phyloP scores from a whole-genome alignment of 2,888 invertebrate species.

The Pseudococcus longispinus region DNA sequence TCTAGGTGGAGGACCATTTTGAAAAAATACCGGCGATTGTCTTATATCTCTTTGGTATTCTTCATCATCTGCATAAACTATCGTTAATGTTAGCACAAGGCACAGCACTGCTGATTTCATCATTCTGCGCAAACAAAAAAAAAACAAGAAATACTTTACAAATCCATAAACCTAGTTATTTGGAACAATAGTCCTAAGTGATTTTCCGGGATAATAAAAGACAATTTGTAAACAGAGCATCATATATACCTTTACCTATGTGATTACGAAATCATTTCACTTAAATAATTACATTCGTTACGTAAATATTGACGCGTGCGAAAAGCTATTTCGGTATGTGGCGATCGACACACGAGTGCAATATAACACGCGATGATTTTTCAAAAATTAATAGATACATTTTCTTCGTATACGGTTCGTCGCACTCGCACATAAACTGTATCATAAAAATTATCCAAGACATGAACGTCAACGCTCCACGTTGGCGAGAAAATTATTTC shows the following conservation, averaged over 20 bases:
- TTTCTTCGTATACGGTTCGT: too few species aligned
- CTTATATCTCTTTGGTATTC: conserved; percentile 58
- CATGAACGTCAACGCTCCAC: not conserved
- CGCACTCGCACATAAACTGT: not conserved
- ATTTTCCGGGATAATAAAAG: conserved; percentile 42
- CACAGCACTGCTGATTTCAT: conserved; percentile 51
- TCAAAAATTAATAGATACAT: not conserved
- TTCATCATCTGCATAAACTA: conserved; percentile 58
- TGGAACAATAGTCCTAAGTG: not conserved
- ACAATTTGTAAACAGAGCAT: conserved; percentile 12
- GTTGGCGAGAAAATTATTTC: not conserved
- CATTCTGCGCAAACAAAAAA: conserved; percentile 41
- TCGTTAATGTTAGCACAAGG: conserved; percentile 53
- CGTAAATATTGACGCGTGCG: conserved; percentile 26
- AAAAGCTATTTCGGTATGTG: not conserved
- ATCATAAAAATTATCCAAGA: not conserved
- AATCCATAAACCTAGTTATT: not conserved
- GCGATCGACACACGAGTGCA: not conserved
- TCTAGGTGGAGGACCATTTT: conserved; percentile 57
- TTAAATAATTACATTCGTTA: conserved; percentile 2
- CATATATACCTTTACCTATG: not conserved
- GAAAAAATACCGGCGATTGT: conserved; percentile 59
- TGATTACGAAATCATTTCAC: conserved; percentile 25
- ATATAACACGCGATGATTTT: not conserved
- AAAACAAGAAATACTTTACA: not conserved